A percentile compares a stretch with the other conserved stretches of the same genome.
Conservation (phyloP, 2,797 vertebrate genomes). For the Pygocentrus nattereri region DNA sequence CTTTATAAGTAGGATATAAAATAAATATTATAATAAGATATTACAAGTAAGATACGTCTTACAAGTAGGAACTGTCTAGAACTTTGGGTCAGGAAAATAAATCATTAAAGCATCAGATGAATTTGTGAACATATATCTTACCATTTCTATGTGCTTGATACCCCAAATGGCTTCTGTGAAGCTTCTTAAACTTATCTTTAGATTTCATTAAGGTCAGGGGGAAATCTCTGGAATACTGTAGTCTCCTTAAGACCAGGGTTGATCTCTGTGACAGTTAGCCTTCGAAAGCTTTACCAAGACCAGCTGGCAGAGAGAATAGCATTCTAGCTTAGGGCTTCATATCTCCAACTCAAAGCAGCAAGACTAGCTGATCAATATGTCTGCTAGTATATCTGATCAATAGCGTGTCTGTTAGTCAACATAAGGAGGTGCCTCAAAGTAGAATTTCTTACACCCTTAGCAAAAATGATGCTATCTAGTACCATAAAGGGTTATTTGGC, state of each 20-base stretch:
- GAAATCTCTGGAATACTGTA: constrained; percentile 75
- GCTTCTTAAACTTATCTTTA: constrained; percentile 71
- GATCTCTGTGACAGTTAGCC: constrained; percentile 77
- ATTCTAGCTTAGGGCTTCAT: constrained; percentile 28
- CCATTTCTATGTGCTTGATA: too few species aligned
- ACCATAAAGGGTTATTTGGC: too few species aligned
- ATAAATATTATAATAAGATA: too few species aligned
- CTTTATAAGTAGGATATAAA: too few species aligned
- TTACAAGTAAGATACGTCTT: background rate
- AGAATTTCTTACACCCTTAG: background rate
- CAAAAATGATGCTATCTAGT: too few species aligned
- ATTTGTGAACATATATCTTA: constrained; percentile 14
- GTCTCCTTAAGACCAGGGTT: constrained; percentile 75
- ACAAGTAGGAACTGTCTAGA: background rate
- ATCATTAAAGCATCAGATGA: background rate
- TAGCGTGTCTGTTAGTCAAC: background rate
- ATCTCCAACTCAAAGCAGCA: background rate
- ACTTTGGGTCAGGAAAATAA: background rate
- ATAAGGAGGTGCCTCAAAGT: background rate
- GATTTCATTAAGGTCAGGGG: constrained; percentile 72
- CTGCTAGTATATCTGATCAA: background rate
- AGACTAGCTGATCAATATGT: background rate
- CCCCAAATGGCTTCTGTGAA: constrained; percentile 44
- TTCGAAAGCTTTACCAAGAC: constrained; percentile 61
- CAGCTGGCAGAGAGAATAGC: constrained; percentile 67